Base-by-base conservation (phyloP, 2,888 invertebrate species). In the Acronicta aceris region DNA sequence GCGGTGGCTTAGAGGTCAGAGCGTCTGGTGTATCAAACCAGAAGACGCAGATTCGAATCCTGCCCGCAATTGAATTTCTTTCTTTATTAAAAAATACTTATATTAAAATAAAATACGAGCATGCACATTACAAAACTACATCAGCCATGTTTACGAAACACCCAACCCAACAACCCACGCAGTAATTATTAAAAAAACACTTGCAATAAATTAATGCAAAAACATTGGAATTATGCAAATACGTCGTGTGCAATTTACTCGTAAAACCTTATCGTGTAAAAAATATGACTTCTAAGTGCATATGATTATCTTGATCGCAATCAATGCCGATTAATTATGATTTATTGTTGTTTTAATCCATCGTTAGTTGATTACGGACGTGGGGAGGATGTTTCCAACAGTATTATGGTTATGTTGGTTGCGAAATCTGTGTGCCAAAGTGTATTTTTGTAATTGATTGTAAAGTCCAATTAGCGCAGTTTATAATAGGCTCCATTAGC, bases 301-400 rank as follows among this genome's bases (percentile, higher is more conserved):
- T 49, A 48, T 47, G 41, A 61, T 70, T 71, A 65, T 59, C 48
- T 46, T 60, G 66, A 71, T 65, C 16, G 45, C 54, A 60, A 75
- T 71, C 57, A 75, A 60, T 60, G 53, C 51, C 38, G 27, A 52
- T 60, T 77, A 76, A 76, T 78, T 69, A 65, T 78, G 73, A 77
- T 78, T 67, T 73, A 77, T 75, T 38, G 51, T 21, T 46, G 38
- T 41, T 33, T 42, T 42, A 58, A 53, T 63, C 67, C 62, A 65
- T 55, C 57, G 40, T 68, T 46, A 38, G 42, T 49, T 36, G 63
- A 49, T 55, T 63, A 56, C 56, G 59, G n/a, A n/a, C n/a, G n/a
- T n/a, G n/a, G n/a, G n/a, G n/a, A 57, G 71, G 71, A 67, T 71
- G 51, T 74, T 71, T 46, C 65, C 21, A 63, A 61, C 27, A n/a